Base-by-base conservation (phyloP, 2,888 invertebrate species). In the Coleophora flavipennella region DNA sequence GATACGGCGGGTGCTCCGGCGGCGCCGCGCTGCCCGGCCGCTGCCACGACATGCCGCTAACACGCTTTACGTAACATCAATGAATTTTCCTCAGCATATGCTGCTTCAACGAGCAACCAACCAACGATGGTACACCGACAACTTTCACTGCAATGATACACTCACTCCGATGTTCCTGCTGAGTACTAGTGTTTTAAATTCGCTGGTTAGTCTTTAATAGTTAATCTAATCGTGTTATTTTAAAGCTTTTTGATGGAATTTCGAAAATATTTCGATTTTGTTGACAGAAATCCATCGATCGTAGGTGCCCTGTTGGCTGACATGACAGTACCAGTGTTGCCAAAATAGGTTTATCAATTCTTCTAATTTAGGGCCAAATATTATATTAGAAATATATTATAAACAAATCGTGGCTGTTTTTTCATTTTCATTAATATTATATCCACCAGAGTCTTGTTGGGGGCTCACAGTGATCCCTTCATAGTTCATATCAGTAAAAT, bases 251-350 rank as follows among this genome's bases (percentile, higher is more conserved):
- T 4, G 20, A 3, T 47, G 43, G 48, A 52, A 62, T 59, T 68
- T 62, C 61, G 56, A 55, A 65, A 62, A 60, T 65, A 66, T 62
- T 68, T 67, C 56, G 61, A 70, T 68, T 62, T 67, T 72, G 63
- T 79, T 81, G 83, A 81, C 81, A 79, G 74, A 65, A 69, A 57
- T 57, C 73, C 77, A 83, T 81, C 80, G 84, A 85, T 83, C 81
- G 83, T 77, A 84, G 78, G 79, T 85, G 85, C 84, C 85, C 72
- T 76, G 85, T 84, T 85, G 85, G 85, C 83, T 20, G 20, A 20
- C 20, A 20, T 20, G 20, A 20, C 20, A 20, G 20, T 20, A 20
- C 6, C 20, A 77, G 72, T 74, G 75, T 78, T 54, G 74, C 77
- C 73, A 76, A 51, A 40, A 20, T 20, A 20, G 3, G 20, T 20